These are phyloP conservation scores for Botia kubotai DNA, from an alignment of 2,797 vertebrate species.

Conservation along the genomic window DNA sequence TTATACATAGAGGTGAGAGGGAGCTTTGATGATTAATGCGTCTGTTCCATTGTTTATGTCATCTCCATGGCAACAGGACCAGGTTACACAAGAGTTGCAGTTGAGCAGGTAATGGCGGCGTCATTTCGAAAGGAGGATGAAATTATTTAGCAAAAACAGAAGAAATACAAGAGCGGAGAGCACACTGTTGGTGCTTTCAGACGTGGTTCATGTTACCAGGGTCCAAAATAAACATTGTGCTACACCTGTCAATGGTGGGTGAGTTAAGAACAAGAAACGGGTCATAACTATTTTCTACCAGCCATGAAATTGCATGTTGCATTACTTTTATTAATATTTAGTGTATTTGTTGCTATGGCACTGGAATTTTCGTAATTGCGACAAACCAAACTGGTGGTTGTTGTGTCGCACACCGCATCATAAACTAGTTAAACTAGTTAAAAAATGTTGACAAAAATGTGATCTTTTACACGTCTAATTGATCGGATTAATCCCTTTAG, in stretches of 20 bases:
- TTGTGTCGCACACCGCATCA: background rate
- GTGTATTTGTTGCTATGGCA: background rate
- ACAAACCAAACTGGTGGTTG: background rate
- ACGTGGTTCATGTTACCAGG: background rate
- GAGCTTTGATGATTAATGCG: conserved; percentile 48
- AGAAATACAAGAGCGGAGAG: background rate
- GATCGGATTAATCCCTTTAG: too few species aligned
- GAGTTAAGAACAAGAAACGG: background rate
- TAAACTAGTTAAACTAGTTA: background rate
- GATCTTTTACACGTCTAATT: background rate
- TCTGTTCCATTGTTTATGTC: conserved; percentile 51
- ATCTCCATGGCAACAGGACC: conserved; percentile 41
- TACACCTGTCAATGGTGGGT: background rate
- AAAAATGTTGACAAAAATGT: background rate
- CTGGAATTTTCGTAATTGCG: background rate
- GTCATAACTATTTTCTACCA: background rate
- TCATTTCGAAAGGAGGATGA: background rate
- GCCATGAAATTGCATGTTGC: background rate
- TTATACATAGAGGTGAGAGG: conserved; percentile 18
- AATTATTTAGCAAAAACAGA: background rate
- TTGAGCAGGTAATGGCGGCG: conserved; percentile 43
- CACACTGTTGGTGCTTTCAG: background rate
- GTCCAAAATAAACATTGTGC: background rate
- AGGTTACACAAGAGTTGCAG: conserved; percentile 38
- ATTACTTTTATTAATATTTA: background rate